These are phyloP conservation scores for Galemys pyrenaicus DNA, from an alignment of 2,113 vertebrate species.

Conservation along the genomic window DNA sequence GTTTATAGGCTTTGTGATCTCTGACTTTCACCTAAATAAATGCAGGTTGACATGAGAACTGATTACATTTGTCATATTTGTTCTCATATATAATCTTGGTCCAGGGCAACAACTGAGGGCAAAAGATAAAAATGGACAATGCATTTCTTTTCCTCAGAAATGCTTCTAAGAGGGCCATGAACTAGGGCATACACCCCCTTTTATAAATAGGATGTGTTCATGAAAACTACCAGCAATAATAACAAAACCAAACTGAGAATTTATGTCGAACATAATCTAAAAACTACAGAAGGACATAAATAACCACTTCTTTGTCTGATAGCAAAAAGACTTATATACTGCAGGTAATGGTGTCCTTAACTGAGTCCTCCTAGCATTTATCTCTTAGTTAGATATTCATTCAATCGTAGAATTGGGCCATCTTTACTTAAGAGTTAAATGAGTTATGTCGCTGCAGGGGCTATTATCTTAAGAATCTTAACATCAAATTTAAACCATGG, in stretches of 20 bases:
- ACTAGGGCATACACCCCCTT: neutral
- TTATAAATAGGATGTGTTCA: conserved; percentile 43
- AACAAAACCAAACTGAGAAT: conserved; percentile 58
- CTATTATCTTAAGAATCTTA: neutral
- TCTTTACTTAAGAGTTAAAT: neutral
- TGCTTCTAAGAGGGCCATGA: neutral
- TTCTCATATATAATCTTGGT: neutral
- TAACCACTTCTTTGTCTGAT: conserved; percentile 24
- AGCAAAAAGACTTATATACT: conserved; percentile 27
- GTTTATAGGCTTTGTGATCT: conserved; percentile 11
- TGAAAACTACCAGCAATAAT: conserved; percentile 52
- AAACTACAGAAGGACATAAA: conserved; percentile 50
- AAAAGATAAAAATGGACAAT: neutral
- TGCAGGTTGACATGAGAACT: neutral
- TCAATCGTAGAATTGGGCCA: neutral
- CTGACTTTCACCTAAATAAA: conserved; percentile 59
- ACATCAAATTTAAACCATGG: neutral
- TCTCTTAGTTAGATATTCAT: neutral
- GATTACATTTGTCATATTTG: conserved; percentile 35
- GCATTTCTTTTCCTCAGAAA: conserved; percentile 31
- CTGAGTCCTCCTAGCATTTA: neutral
- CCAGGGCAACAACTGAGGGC: neutral
- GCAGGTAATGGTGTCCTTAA: conserved; percentile 1
- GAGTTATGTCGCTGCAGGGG: neutral
- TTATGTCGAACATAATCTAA: conserved; percentile 59